Conservation (phyloP, 2,113 vertebrate species). For the Indri indri region DNA sequence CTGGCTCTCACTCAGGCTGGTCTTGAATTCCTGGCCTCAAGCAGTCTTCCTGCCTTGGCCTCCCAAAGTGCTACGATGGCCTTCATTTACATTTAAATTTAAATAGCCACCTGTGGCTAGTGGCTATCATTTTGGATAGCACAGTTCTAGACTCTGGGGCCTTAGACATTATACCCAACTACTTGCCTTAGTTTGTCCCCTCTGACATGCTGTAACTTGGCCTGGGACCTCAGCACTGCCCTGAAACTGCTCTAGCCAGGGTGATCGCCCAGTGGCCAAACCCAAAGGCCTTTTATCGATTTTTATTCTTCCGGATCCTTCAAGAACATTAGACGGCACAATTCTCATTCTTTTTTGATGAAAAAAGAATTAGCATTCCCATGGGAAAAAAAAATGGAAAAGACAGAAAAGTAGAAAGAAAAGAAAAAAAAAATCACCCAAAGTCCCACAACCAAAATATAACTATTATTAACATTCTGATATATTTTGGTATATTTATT, state of each 20-base stretch:
- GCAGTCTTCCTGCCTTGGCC: too few relatives aligned
- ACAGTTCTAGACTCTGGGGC: background rate
- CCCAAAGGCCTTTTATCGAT: background rate
- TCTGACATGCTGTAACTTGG: background rate
- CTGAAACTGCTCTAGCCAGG: background rate
- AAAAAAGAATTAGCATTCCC: background rate
- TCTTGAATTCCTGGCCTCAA: too few relatives aligned
- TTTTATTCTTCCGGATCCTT: background rate
- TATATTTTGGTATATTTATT: conserved; percentile 11
- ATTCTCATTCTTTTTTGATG: background rate
- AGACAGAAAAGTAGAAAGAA: background rate
- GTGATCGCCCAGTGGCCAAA: background rate
- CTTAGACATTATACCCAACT: background rate
- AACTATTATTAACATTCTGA: background rate
- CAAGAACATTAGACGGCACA: background rate
- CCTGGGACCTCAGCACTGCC: background rate
- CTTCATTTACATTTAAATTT: background rate
- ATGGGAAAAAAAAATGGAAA: conserved; percentile 5
- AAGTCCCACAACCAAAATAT: background rate
- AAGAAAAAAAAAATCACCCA: background rate
- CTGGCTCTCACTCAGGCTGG: too few relatives aligned
- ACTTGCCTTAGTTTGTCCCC: background rate
- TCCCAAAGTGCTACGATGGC: too few relatives aligned
- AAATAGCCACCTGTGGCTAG: background rate
- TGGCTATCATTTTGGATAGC: background rate